Percentiles rank a stretch among this genome's conserved stretches.
Evolutionary conservation across 2,797 vertebrate species (phyloP).

Genomic region (Tokudaia muenninki): DNA sequence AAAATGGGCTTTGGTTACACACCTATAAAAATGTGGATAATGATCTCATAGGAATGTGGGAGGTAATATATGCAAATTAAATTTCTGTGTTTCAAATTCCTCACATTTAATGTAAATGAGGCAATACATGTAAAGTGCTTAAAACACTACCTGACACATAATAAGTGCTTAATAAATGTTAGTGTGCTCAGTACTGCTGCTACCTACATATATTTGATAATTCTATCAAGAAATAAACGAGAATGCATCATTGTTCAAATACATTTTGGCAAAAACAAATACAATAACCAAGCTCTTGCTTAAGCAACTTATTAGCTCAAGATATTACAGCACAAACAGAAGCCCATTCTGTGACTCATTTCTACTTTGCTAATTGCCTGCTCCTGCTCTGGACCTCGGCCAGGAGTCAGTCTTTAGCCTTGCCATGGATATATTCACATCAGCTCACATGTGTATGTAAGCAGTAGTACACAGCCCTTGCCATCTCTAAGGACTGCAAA

Average conservation of each 20-base stretch:
- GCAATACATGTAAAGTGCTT: slow-evolving; percentile 61
- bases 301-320: slow-evolving; percentile 57
- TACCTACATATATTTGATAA: slow-evolving; percentile 58
- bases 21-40: slow-evolving; percentile 60
- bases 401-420: slow-evolving; percentile 67
- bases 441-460: slow-evolving; percentile 1
- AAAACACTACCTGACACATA: slow-evolving; percentile 61
- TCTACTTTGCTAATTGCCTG: slow-evolving; percentile 66
- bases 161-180: slow-evolving; percentile 73
- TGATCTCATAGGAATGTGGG: slow-evolving; percentile 55
- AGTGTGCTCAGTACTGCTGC: slow-evolving; percentile 36
- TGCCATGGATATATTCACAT: neutral
- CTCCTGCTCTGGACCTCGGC: slow-evolving; percentile 61
- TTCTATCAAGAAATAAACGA: slow-evolving; percentile 47
- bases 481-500: slow-evolving; percentile 76
- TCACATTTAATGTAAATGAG: slow-evolving; percentile 76
- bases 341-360: slow-evolving; percentile 66
- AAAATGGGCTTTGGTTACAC: slow-evolving; percentile 38
- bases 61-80: slow-evolving; percentile 73
- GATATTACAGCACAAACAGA: slow-evolving; percentile 62
- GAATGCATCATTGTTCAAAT: slow-evolving; percentile 63
- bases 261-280: slow-evolving; percentile 67
- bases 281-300: slow-evolving; percentile 57
- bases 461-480: slow-evolving; percentile 44
- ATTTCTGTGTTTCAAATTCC: slow-evolving; percentile 73